A percentile compares a stretch with the other conserved stretches of the same genome.
phyloP scores from a whole-genome alignment of 2,797 vertebrate species.

The Mormyrops attenuatus region DNA sequence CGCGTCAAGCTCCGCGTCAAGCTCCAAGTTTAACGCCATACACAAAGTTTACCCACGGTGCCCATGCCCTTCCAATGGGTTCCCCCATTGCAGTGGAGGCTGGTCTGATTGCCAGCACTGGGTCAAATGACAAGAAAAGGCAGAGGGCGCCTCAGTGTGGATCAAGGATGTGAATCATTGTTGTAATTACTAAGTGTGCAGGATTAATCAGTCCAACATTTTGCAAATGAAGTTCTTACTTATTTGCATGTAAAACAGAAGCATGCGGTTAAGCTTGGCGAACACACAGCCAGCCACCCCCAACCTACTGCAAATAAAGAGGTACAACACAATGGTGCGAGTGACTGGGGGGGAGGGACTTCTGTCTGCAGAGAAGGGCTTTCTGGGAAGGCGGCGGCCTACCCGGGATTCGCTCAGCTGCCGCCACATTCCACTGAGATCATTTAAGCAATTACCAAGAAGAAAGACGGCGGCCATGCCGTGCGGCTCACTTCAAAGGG shows the following conservation, averaged over 20 bases:
- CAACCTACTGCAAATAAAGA: slow-evolving; percentile 54
- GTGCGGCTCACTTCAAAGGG: slow-evolving; percentile 75
- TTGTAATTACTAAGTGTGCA: slow-evolving; percentile 67
- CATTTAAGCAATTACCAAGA: slow-evolving; percentile 83
- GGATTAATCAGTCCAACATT: slow-evolving; percentile 73
- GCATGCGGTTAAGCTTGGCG: slow-evolving; percentile 53
- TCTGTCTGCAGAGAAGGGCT: slow-evolving; percentile 44
- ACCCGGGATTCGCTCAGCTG: slow-evolving; percentile 69
- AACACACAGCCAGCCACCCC: slow-evolving; percentile 42
- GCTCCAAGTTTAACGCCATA: background rate
- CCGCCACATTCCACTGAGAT: slow-evolving; percentile 68
- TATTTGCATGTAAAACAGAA: slow-evolving; percentile 67
- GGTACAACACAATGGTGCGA: slow-evolving; percentile 59
- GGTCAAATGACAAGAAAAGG: slow-evolving; percentile 61
- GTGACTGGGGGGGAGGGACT: slow-evolving; percentile 19
- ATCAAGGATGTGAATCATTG: slow-evolving; percentile 63
- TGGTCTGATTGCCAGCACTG: slow-evolving; percentile 61
- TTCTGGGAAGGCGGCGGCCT: slow-evolving; percentile 68
- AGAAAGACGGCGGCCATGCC: slow-evolving; percentile 66
- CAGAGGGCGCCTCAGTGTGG: slow-evolving; percentile 53
- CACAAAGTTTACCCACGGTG: background rate
- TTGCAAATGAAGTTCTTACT: slow-evolving; percentile 53
- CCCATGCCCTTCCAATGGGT: background rate
- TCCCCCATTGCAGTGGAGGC: background rate
- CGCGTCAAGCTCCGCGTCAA: too few relatives aligned